phyloP scores from a whole-genome alignment of 2,113 vertebrate genomes.

The Phycodurus eques region DNA sequence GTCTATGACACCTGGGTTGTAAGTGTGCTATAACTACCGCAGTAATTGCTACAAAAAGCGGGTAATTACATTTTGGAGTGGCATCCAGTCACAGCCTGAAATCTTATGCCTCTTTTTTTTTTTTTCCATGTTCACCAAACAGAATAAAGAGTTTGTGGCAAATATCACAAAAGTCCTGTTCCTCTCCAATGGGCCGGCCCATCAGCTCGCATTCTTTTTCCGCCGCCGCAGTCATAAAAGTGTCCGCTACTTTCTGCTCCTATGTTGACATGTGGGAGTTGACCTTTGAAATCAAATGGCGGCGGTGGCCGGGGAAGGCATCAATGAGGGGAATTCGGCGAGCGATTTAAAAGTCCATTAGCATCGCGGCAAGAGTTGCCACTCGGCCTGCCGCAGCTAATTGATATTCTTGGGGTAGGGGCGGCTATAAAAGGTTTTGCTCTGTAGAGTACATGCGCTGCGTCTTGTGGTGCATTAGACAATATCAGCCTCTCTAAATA shows the following conservation, averaged over 20 bases:
- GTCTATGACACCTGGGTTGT: neutral
- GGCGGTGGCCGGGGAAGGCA: slow-evolving; percentile 60
- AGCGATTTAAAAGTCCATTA: slow-evolving; percentile 80
- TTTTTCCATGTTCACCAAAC: neutral
- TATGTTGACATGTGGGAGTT: slow-evolving; percentile 74
- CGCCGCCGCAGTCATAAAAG: slow-evolving; percentile 52
- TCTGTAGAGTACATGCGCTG: slow-evolving; percentile 56
- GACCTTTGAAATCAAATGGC: slow-evolving; percentile 74
- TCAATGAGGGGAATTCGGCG: slow-evolving; percentile 74
- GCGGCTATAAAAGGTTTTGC: slow-evolving; percentile 68
- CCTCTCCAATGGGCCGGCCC: slow-evolving; percentile 5
- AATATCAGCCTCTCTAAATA: slow-evolving; percentile 61
- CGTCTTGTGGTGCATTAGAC: slow-evolving; percentile 52
- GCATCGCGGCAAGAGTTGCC: slow-evolving; percentile 69
- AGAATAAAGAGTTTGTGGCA: neutral
- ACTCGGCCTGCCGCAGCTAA: slow-evolving; percentile 65
- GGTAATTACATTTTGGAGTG: neutral
- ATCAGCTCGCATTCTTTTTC: slow-evolving; percentile 33
- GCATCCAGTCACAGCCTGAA: neutral
- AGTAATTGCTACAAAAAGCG: neutral
- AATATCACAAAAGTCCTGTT: neutral
- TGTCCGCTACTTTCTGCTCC: slow-evolving; percentile 63
- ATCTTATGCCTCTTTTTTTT: neutral
- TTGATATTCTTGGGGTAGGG: slow-evolving; percentile 70
- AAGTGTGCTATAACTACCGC: neutral